Evolutionary conservation across 2,797 vertebrate genomes (phyloP), one percentile per base, ranked within the genome.

Genomic region (Periophthalmus magnuspinnatus): DNA sequence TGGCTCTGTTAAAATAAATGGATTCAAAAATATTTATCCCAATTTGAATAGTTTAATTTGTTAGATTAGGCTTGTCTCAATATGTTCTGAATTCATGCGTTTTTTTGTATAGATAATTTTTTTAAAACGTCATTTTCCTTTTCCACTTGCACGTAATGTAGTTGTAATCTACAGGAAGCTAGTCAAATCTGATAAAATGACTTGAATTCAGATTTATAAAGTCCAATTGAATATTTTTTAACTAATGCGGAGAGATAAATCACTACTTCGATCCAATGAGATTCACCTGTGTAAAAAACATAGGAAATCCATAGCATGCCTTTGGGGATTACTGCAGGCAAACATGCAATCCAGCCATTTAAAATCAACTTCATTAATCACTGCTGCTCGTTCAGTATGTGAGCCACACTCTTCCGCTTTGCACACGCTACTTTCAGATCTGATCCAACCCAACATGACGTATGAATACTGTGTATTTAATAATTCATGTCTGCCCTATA

Each of bases 391-490:
- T 48, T n/a, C 3, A 52, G 22, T 52, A 21, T 1, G 4, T 55
- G 0, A 33, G n/a, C 60, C n/a, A 28, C 24, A 8, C 28, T 47
- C 65, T 48, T 9, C 17, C 1, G 11, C 33, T 59, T 16, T 33
- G 16, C 34, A 9, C n/a, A 17, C 21, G 38, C 61, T 17, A 8
- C 38, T 17, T 19, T 64, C 6, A 64, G 13, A 64, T 47, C 34
- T 47, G 38, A 63, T 63, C 22, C 21, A 5, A 41, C 9, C 60
- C 24, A 63, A 64, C 62, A 48, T 64, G 62, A 64, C 73, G 34
- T 77, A 28, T 70, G 75, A 78, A 57, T 77, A 68, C 69, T 60
- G 72, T 71, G 69, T 73, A 34, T 79, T 89, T 81, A 84, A 86
- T 84, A 71, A 82, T 86, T 80, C 60, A 84, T 80, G 62, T 67